These are phyloP conservation scores for Microcebus ravelobensis DNA, from an alignment of 2,113 vertebrate genomes.

Conservation along the genomic window DNA sequence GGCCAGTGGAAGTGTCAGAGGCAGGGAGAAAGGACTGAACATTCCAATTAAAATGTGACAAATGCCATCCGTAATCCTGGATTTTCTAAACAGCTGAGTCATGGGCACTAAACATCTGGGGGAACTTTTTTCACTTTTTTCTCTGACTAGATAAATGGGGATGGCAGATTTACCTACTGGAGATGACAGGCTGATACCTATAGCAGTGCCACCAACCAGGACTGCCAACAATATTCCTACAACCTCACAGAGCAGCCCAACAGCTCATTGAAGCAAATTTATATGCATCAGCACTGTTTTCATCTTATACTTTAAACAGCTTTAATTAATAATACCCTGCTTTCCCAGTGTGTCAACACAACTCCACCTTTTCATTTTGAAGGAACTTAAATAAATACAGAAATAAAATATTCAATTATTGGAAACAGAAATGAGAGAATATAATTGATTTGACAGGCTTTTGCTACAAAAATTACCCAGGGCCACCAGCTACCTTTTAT, in stretches of 20 bases:
- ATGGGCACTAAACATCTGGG: background rate
- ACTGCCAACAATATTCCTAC: slow-evolving; percentile 24
- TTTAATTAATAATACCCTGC: slow-evolving; percentile 85
- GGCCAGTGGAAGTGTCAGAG: background rate
- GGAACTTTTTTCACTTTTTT: background rate
- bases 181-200: background rate
- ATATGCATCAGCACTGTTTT: slow-evolving; percentile 81
- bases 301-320: slow-evolving; percentile 82
- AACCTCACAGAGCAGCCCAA: slow-evolving; percentile 8
- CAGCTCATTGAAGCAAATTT: slow-evolving; percentile 81
- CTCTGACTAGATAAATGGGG: background rate
- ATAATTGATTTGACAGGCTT: slow-evolving; percentile 72
- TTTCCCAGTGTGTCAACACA: slow-evolving; percentile 80
- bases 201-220: background rate
- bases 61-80: background rate
- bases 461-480: slow-evolving; percentile 63
- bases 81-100: background rate
- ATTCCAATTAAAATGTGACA: background rate
- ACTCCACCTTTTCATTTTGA: slow-evolving; percentile 80
- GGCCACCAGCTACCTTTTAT: slow-evolving; percentile 67
- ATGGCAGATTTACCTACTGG: background rate
- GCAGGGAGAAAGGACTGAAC: background rate
- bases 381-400: slow-evolving; percentile 85
- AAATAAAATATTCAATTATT: slow-evolving; percentile 85
- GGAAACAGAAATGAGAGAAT: slow-evolving; percentile 79